Evolutionary conservation across 2,888 invertebrate species (phyloP).

Genomic region (Cetonia aurata): DNA sequence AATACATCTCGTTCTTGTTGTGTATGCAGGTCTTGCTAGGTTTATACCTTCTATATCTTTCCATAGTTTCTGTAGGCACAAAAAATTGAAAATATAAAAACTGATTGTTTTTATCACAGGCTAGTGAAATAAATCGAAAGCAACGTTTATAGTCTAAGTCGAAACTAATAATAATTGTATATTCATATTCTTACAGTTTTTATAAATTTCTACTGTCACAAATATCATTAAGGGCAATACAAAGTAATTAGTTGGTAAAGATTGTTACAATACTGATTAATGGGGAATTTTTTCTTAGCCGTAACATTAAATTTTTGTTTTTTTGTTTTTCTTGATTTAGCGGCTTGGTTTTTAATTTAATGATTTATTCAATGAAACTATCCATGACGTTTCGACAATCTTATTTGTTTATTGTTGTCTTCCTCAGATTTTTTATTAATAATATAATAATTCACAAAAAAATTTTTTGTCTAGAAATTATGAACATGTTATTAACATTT

Average conservation of each 20-base stretch:
- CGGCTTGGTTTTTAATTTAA: no score
- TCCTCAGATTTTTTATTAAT: no score
- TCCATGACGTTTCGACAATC: no score
- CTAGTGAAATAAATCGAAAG: constrained; percentile 15
- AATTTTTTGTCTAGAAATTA: no score
- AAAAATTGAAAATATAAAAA: constrained; percentile 1
- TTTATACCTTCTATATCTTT: constrained; percentile 10
- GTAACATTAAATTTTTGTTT: no score
- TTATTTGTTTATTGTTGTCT: no score
- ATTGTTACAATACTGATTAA: constrained; percentile 33
- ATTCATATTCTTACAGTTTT: constrained; percentile 1
- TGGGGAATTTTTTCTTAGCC: no score
- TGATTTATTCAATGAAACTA: no score
- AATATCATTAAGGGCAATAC: constrained; percentile 32
- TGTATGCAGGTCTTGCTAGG: not conserved
- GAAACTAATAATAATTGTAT: constrained; percentile 20
- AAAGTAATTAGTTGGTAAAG: constrained; percentile 35
- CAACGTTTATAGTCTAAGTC: constrained; percentile 1
- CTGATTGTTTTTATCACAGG: constrained; percentile 18
- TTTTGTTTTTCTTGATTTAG: no score
- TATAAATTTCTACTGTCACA: constrained; percentile 17
- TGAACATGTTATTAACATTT: no score
- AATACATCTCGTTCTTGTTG: not conserved
- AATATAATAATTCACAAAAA: no score
- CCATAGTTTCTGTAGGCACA: not conserved